Evolutionary conservation across 2,113 vertebrate species (phyloP).

Genomic region (Mungos mungo): DNA sequence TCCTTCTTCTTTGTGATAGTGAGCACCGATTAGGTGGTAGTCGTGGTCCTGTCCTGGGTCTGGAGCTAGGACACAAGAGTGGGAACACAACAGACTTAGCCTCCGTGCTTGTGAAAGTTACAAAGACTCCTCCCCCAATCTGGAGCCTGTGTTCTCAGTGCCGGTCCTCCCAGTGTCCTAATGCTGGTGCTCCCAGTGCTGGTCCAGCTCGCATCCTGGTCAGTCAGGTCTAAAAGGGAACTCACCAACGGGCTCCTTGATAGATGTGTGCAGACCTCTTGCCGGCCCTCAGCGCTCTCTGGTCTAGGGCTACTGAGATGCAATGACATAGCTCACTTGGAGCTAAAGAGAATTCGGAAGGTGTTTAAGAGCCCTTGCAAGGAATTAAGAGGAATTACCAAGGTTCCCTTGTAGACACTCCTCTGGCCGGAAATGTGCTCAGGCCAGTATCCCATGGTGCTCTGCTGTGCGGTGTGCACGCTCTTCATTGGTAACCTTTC

Average conservation of each 20-base stretch:
- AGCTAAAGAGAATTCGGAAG: background rate
- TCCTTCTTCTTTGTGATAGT: background rate
- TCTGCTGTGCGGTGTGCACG: accelerated
- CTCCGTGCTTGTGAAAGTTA: background rate
- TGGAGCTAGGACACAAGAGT: background rate
- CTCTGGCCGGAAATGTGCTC: background rate
- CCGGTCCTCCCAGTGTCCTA: background rate
- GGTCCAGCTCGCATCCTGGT: background rate
- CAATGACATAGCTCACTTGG: background rate
- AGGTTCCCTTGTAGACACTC: background rate
- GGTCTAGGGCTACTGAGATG: background rate
- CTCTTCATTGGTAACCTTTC: background rate
- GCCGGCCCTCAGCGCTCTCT: background rate
- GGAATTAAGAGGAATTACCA: background rate
- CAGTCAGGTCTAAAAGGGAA: background rate
- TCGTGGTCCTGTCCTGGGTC: background rate
- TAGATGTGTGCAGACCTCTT: background rate
- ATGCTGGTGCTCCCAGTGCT: accelerated
- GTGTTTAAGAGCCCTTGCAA: background rate
- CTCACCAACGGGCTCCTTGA: background rate
- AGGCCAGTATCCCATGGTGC: accelerated
- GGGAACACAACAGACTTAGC: background rate
- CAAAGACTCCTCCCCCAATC: background rate
- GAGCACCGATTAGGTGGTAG: background rate
- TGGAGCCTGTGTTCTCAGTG: accelerated